These are phyloP conservation scores for Orthosia gothica DNA, from an alignment of 2,888 invertebrate genomes.

Conservation along the genomic window DNA sequence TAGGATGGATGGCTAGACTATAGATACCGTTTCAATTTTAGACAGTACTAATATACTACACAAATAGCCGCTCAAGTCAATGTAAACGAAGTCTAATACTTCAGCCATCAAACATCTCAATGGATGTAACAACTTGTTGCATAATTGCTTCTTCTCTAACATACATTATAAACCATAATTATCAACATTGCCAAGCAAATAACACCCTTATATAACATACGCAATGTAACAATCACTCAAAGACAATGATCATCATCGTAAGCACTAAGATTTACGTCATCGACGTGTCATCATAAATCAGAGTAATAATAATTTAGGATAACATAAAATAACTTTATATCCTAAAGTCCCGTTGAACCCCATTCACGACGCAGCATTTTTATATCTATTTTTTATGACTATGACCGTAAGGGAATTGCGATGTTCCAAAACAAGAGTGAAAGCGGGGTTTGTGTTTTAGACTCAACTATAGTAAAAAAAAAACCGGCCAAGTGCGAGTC, in stretches of 20 bases:
- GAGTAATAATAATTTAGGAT: conserved; percentile 66
- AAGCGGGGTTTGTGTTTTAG: neutral
- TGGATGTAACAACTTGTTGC: neutral
- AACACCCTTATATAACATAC: neutral
- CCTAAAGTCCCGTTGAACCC: conserved; percentile 67
- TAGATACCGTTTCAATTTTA: neutral
- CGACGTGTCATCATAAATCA: conserved; percentile 66
- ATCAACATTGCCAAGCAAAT: neutral
- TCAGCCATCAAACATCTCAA: neutral
- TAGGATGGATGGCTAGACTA: neutral
- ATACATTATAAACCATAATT: neutral
- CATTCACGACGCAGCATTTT: conserved; percentile 72
- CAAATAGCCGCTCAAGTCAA: neutral
- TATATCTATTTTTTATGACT: conserved; percentile 78
- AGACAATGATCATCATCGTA: conserved; percentile 38
- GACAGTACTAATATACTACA: neutral
- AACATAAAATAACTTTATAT: conserved; percentile 73
- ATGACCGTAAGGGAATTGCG: conserved; percentile 62
- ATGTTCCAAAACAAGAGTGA: conserved; percentile 21
- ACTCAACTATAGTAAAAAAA: neutral
- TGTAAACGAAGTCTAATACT: neutral
- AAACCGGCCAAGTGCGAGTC: no score
- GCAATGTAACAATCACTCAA: conserved; percentile 34
- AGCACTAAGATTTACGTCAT: conserved; percentile 48
- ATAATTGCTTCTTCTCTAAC: neutral